Evolutionary conservation across 2,797 vertebrate species (phyloP), one percentile per base, ranked within the genome.

Genomic region (Epinephelus malabaricus): DNA sequence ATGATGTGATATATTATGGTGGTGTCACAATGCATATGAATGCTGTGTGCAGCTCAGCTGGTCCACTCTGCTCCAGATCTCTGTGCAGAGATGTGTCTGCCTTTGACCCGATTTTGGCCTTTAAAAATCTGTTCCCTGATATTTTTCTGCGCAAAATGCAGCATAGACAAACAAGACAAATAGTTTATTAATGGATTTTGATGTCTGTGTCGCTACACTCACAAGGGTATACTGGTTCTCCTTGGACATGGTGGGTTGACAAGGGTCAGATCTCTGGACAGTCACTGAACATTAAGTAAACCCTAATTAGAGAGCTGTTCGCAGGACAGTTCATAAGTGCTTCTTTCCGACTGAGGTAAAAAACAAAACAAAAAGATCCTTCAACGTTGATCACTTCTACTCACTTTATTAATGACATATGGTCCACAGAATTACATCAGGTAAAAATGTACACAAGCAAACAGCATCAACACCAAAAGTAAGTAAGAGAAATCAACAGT

Each of bases 1-100:
- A 13, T 61, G 21, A 27, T 54, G 5, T 21, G 14, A 45, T 65
- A 7, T 63, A 11, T 65, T 21, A 67, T 27, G 12, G 23, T 53
- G 19, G 21, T 68, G 46, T 76, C 58, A 43, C 27, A 64, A 65
- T 79, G 25, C 25, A 43, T 53, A 53, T 67, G 3, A 38, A 73
- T 67, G 7, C 9, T 13, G 38, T 23, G 11, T n/a, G 49, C 59
- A 63, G 34, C 50, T 64, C 6, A 43, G n/a, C 30, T 59, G 2
- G 14, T 54, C 58, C 5, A 4, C 15, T 64, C 10, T 56, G 43
- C 43, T 70, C 11, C 50, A 49, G 17, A 19, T 53, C 23, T 25
- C 6, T 19, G 5, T 62, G 50, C 21, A 65, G 25, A 27, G 0
- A 59, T 27, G 13, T 1, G 25, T 58, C 23, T 60, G 56, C 19